These are phyloP conservation scores for Apeltes quadracus DNA, from an alignment of 2,113 vertebrate genomes.

Conservation along the genomic window DNA sequence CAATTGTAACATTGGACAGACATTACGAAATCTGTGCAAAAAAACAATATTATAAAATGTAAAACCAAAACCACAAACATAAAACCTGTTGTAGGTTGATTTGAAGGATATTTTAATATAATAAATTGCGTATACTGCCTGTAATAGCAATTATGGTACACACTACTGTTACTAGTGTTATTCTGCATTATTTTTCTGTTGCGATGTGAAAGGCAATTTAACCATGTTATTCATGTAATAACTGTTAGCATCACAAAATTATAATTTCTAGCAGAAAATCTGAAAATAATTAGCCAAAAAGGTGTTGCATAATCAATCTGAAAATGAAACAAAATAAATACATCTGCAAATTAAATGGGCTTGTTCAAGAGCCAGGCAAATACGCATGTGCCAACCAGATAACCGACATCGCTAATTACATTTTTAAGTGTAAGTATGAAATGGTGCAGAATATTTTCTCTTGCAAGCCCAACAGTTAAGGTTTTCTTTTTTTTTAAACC, in stretches of 20 bases:
- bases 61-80: conserved; percentile 21
- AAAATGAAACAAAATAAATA: conserved; percentile 2
- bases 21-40: conserved; percentile 62
- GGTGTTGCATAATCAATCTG: conserved; percentile 20
- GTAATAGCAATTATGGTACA: not conserved
- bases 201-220: conserved; percentile 1
- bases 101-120: conserved; percentile 1
- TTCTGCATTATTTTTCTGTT: not conserved
- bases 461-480: too few species aligned
- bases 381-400: conserved; percentile 46
- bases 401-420: not conserved
- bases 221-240: conserved; percentile 71
- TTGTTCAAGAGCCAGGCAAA: conserved; percentile 8
- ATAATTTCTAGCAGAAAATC: conserved; percentile 22
- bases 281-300: conserved; percentile 12
- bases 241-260: conserved; percentile 46
- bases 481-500: not conserved
- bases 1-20: conserved; percentile 72
- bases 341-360: conserved; percentile 3
- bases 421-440: not conserved
- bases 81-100: not conserved
- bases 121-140: not conserved
- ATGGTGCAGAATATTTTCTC: not conserved
- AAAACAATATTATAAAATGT: conserved; percentile 39
- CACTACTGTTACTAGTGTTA: not conserved